Evolutionary conservation across 1,140 invertebrate genomes (phyloP).

Genomic region (Lethrus apterus): DNA sequence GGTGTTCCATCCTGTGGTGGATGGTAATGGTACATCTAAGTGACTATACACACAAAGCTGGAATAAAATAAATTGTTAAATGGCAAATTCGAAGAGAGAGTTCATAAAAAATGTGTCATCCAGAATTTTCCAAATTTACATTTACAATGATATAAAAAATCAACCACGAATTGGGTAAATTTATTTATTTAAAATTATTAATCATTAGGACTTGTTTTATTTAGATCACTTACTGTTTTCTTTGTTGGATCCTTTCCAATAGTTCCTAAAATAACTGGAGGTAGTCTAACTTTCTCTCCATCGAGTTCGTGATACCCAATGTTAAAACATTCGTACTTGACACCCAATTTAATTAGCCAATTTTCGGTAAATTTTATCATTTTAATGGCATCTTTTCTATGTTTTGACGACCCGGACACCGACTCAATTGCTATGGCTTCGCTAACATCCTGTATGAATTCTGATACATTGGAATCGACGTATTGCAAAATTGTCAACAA

Average conservation of each 20-base stretch:
- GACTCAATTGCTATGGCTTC: constrained; percentile 32
- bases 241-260: constrained; percentile 24
- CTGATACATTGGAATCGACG: constrained; percentile 30
- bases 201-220: neutral
- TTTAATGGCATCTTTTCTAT: constrained; percentile 25
- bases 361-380: constrained; percentile 30
- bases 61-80: constrained; percentile 11
- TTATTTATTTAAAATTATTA: no score
- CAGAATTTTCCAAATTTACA: no score
- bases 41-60: constrained; percentile 31
- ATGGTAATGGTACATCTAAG: constrained; percentile 31
- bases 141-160: neutral
- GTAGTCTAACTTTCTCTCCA: constrained; percentile 27
- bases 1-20: constrained; percentile 27
- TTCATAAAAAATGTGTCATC: no score
- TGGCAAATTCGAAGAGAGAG: no score
- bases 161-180: no score
- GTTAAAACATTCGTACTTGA: constrained; percentile 37
- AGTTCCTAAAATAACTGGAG: constrained; percentile 33
- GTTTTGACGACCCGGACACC: constrained; percentile 25
- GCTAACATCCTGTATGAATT: constrained; percentile 29
- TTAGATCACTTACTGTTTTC: constrained; percentile 29
- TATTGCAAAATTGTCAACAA: constrained; percentile 31
- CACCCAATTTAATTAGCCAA: constrained; percentile 32
- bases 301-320: constrained; percentile 29